phyloP scores from a whole-genome alignment of 2,113 vertebrate genomes.

The Nycticebus coucang region DNA sequence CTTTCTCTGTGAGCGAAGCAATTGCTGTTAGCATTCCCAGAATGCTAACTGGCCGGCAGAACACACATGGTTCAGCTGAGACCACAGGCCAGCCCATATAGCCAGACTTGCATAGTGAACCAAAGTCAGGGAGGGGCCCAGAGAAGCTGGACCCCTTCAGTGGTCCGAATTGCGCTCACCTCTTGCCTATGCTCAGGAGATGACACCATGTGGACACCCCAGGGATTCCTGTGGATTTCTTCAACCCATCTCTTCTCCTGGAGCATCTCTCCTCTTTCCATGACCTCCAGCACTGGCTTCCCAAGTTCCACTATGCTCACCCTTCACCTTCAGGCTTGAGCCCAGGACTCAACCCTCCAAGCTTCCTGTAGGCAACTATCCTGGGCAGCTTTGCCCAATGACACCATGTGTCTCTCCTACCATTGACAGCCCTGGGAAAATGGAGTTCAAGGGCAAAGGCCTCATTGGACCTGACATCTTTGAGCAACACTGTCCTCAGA shows the following conservation, averaged over 20 bases:
- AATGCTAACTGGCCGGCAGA: conserved; percentile 63
- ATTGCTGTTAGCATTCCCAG: conserved; percentile 77
- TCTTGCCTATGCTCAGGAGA: neutral
- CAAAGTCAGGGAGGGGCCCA: no score
- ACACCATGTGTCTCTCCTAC: neutral
- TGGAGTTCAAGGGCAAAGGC: neutral
- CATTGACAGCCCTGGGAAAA: neutral
- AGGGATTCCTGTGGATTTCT: neutral
- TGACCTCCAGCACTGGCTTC: neutral
- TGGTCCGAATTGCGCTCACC: neutral
- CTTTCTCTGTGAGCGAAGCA: conserved; percentile 69
- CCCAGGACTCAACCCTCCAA: neutral
- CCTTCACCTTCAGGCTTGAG: neutral
- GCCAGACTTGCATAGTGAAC: neutral
- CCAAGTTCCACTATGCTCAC: neutral
- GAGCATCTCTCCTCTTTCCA: neutral
- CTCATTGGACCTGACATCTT: neutral
- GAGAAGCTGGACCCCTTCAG: neutral
- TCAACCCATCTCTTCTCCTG: neutral
- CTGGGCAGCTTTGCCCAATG: neutral
- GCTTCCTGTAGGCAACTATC: neutral
- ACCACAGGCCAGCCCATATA: neutral
- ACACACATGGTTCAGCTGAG: neutral
- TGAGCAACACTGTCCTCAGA: neutral
- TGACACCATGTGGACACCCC: neutral